Conservation (phyloP, 2,888 invertebrate genomes). For the Epistrophe grossulariae region DNA sequence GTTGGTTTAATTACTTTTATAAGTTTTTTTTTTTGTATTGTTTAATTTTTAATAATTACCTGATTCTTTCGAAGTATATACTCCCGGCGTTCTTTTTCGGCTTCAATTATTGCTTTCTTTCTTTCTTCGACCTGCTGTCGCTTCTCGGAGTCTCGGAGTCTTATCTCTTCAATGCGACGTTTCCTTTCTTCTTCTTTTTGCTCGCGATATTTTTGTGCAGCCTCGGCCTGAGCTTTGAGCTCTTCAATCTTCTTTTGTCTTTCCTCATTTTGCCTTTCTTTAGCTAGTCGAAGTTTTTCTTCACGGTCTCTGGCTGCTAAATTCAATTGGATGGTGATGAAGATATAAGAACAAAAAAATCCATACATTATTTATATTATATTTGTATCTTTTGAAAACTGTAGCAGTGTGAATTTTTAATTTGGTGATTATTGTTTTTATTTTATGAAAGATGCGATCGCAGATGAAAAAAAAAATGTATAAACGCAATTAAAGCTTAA, state of each 20-base stretch:
- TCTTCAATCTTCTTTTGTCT: constrained; percentile 95
- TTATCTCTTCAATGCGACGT: constrained; percentile 92
- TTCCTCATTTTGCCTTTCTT: constrained; percentile 95
- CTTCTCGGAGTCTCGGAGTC: constrained; percentile 90
- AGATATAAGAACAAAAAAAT: constrained; percentile 25
- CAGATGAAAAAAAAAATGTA: constrained; percentile 19
- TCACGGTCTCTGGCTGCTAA: constrained; percentile 85
- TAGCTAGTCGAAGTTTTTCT: constrained; percentile 89
- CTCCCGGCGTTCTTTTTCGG: constrained; percentile 93
- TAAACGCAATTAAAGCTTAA: constrained; percentile 41
- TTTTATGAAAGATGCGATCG: constrained; percentile 31
- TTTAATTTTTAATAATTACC: constrained; percentile 76
- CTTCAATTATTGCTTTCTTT: constrained; percentile 94
- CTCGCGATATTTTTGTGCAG: constrained; percentile 94
- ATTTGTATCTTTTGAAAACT: constrained; percentile 26
- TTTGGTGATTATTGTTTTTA: constrained; percentile 10
- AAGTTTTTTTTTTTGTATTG: constrained; percentile 11
- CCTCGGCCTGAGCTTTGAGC: constrained; percentile 93
- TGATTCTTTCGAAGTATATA: constrained; percentile 93
- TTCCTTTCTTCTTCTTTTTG: constrained; percentile 94
- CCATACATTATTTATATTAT: neutral
- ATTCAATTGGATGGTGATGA: constrained; percentile 35
- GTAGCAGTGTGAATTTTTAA: constrained; percentile 52
- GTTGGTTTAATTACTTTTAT: constrained; percentile 4
- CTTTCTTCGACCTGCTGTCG: constrained; percentile 92